Conservation (phyloP, 2,888 invertebrate species). For the Ypsolopha scabrella region DNA sequence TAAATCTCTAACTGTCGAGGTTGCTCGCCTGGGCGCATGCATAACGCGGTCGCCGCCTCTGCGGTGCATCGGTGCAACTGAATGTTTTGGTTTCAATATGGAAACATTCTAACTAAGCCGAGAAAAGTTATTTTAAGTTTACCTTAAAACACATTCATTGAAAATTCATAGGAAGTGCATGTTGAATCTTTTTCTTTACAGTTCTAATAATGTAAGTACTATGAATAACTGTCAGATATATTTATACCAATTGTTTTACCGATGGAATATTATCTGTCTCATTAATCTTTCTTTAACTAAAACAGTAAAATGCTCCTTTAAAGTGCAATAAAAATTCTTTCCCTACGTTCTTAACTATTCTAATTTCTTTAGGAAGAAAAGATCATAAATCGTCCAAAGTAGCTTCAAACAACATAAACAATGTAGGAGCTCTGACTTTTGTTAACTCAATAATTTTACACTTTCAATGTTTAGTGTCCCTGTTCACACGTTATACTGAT, state of each 20-base stretch:
- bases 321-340: constrained; percentile 53
- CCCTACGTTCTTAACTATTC: constrained; percentile 40
- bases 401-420: constrained; percentile 30
- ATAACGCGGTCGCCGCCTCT: constrained; percentile 40
- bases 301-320: constrained; percentile 45
- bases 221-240: no score
- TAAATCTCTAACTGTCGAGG: constrained; percentile 52
- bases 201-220: no score
- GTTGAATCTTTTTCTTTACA: no score
- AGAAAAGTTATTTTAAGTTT: no score
- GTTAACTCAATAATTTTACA: constrained; percentile 22
- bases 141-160: no score
- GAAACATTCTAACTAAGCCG: not conserved
- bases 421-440: constrained; percentile 18
- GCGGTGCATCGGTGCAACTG: constrained; percentile 13
- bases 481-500: constrained; percentile 25
- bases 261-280: constrained; percentile 30
- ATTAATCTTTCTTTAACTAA: constrained; percentile 24
- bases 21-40: constrained; percentile 28
- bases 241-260: not conserved
- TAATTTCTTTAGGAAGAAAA: constrained; percentile 28
- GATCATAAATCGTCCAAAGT: constrained; percentile 38
- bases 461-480: constrained; percentile 19
- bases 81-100: not conserved
- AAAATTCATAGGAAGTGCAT: no score